Conservation (phyloP, 2,888 invertebrate species). For the Chloromyia formosa region DNA sequence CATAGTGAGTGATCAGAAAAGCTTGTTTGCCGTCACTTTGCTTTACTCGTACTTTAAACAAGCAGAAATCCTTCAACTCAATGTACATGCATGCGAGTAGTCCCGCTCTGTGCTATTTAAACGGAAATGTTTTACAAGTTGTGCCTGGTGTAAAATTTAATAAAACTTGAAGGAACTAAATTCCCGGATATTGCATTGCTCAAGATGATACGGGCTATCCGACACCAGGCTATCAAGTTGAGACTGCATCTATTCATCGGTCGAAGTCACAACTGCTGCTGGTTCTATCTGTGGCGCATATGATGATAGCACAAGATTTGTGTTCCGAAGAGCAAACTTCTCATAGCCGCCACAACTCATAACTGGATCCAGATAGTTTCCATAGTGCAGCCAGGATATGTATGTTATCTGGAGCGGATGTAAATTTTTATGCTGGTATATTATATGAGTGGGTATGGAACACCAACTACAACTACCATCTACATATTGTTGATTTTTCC, state of each 20-base stretch:
- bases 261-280: too few relatives aligned
- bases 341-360: not conserved
- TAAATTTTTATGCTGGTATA: not conserved
- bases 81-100: too few relatives aligned
- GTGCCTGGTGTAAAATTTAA: not conserved
- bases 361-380: slow-evolving; percentile 13
- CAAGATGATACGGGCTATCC: not conserved
- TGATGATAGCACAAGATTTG: too few relatives aligned
- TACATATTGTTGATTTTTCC: too few relatives aligned
- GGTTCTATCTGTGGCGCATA: too few relatives aligned
- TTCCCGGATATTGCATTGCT: slow-evolving; percentile 2
- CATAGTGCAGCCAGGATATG: not conserved
- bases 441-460: not conserved
- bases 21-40: too few relatives aligned
- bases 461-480: too few relatives aligned
- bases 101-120: too few relatives aligned
- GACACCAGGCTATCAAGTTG: not conserved
- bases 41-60: too few relatives aligned
- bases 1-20: too few relatives aligned
- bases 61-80: too few relatives aligned
- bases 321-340: not conserved
- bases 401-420: not conserved
- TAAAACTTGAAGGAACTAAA: not conserved
- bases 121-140: too few relatives aligned
- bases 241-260: not conserved